A percentile compares a stretch with the other conserved stretches of the same genome.
Evolutionary conservation across 2,113 vertebrate species (phyloP).

Genomic region (Oriolus oriolus): DNA sequence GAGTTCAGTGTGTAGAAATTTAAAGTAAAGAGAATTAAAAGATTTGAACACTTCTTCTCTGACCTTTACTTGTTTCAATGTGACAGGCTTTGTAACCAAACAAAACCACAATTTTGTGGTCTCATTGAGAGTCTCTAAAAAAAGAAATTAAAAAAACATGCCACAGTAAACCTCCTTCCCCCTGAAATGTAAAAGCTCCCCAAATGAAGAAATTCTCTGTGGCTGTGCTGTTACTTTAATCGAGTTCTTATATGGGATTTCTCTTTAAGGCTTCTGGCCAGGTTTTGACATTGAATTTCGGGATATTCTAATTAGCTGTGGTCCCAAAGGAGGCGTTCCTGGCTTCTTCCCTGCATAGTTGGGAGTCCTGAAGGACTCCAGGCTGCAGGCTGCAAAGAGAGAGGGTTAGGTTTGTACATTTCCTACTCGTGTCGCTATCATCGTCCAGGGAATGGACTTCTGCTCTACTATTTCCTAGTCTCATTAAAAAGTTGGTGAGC

Average conservation of each 20-base stretch:
- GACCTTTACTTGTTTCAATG: neutral
- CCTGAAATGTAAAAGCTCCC: neutral
- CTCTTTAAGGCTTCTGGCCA: constrained; percentile 41
- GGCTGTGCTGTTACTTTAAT: neutral
- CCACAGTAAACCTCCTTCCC: neutral
- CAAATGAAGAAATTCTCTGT: neutral
- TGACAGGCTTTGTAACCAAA: neutral
- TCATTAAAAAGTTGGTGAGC: constrained; percentile 16
- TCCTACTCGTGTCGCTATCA: neutral
- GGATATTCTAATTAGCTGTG: constrained; percentile 27
- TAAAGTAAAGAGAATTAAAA: neutral
- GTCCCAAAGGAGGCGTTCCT: neutral
- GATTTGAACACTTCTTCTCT: neutral
- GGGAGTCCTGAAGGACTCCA: constrained; percentile 39
- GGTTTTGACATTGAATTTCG: constrained; percentile 55
- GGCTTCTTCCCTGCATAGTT: constrained; percentile 9
- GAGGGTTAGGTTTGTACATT: neutral
- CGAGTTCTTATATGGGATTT: neutral
- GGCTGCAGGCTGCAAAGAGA: constrained; percentile 27
- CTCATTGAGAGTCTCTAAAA: neutral
- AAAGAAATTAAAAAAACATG: neutral
- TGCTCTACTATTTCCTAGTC: constrained; percentile 8
- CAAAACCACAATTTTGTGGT: neutral
- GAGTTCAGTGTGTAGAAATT: neutral
- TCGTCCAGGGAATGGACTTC: constrained; percentile 7